phyloP scores from a whole-genome alignment of 2,888 invertebrate species.

The Ceratothoa steindachneri region DNA sequence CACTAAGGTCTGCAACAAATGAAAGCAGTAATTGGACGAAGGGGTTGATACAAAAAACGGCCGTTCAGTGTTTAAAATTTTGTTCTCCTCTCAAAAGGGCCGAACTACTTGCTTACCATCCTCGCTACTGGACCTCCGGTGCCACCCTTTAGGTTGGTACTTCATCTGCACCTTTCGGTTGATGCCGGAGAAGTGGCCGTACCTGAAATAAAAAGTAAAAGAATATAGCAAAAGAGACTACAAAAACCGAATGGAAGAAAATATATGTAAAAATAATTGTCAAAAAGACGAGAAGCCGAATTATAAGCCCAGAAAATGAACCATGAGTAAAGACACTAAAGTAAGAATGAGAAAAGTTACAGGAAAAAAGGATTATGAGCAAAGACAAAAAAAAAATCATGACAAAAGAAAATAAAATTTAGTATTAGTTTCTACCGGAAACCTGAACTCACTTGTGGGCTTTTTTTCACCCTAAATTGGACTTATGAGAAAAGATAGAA shows the following conservation, averaged over 20 bases:
- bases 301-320: background rate
- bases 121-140: constrained; percentile 85
- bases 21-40: too few species aligned
- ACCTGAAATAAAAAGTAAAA: constrained; percentile 61
- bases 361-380: background rate
- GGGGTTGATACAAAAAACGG: too few species aligned
- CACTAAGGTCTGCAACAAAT: too few species aligned
- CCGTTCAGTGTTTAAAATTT: too few species aligned
- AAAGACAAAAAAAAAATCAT: background rate
- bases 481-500: too few species aligned
- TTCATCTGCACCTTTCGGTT: constrained; percentile 99
- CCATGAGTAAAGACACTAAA: background rate
- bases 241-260: background rate
- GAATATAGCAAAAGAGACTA: background rate
- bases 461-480: too few species aligned
- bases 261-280: background rate
- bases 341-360: background rate
- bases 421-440: too few species aligned
- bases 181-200: constrained; percentile 98
- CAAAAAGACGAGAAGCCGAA: background rate
- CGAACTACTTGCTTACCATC: constrained; percentile 78
- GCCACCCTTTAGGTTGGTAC: constrained; percentile 91
- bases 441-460: too few species aligned
- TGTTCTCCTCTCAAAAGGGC: too few species aligned
- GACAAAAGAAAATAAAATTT: too few species aligned